Evolutionary conservation across 1,140 invertebrate species (phyloP).

Genomic region (Mizuhopecten yessoensis): DNA sequence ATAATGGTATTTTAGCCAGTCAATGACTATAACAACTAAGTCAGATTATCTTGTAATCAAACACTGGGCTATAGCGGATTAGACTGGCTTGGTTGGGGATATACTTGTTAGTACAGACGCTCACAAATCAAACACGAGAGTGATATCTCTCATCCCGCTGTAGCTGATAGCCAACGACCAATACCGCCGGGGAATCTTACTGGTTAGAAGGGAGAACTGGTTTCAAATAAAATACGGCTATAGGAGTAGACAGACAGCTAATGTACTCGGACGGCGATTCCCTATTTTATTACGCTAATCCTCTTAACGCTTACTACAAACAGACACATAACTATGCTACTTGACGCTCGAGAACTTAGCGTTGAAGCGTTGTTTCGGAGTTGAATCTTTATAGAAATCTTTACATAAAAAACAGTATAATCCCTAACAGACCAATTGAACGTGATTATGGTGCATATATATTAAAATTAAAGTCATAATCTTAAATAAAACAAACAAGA

Average conservation of each 20-base stretch:
- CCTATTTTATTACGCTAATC: neutral
- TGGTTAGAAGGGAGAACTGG: neutral
- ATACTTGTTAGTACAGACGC: neutral
- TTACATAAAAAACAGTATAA: too few relatives aligned
- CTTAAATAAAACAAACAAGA: too few relatives aligned
- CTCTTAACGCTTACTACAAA: neutral
- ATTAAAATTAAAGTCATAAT: too few relatives aligned
- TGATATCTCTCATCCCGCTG: neutral
- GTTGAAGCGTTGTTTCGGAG: neutral
- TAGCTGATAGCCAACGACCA: neutral
- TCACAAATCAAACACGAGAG: neutral
- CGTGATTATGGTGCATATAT: too few relatives aligned
- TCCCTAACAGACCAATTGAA: too few relatives aligned
- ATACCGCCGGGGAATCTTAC: neutral
- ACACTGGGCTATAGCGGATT: neutral
- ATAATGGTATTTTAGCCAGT: too few relatives aligned
- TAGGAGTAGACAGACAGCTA: neutral
- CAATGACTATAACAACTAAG: too few relatives aligned
- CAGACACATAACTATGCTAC: constrained; percentile 6
- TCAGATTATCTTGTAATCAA: neutral
- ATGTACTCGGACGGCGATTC: neutral
- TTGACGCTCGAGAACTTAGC: neutral
- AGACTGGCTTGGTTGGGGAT: neutral
- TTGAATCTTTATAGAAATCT: neutral
- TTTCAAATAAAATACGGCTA: neutral